These are phyloP conservation scores for Latrodectus hesperus DNA, from an alignment of 2,888 invertebrate species.

Conservation along the genomic window DNA sequence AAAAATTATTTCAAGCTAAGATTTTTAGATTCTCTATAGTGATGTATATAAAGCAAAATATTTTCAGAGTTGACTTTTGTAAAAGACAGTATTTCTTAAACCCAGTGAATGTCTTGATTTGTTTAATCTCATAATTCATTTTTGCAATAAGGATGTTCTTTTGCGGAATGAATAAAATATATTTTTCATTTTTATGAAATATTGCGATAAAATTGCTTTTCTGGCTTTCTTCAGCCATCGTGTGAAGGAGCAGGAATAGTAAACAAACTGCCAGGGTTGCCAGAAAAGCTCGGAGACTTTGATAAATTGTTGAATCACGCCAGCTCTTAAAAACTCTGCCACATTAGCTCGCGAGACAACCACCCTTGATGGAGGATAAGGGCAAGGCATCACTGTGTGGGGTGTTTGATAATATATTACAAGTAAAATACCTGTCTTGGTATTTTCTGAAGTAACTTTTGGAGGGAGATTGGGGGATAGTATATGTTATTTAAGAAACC, in stretches of 20 bases:
- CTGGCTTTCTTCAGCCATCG: background rate
- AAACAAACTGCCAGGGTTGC: conserved; percentile 50
- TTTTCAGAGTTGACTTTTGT: no score
- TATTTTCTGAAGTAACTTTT: background rate
- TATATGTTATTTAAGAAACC: background rate
- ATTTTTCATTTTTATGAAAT: no score
- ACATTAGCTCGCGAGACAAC: conserved; percentile 12
- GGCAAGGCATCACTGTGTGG: conserved; percentile 3
- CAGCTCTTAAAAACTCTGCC: conserved; percentile 53
- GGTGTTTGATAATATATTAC: conserved; percentile 38
- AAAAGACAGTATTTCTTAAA: no score
- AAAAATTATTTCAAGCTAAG: no score
- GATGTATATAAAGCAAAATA: no score
- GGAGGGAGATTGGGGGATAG: background rate
- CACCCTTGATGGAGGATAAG: conserved; percentile 5
- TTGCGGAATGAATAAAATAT: no score
- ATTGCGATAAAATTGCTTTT: no score
- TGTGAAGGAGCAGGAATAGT: conserved; percentile 30
- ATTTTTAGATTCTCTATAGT: no score
- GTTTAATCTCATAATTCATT: no score
- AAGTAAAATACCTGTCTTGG: conserved; percentile 21
- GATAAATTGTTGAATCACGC: conserved; percentile 54
- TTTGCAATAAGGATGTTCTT: no score
- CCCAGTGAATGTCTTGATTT: no score
- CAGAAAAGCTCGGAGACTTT: conserved; percentile 34